A percentile compares a stretch with the other conserved stretches of the same genome.
phyloP scores from a whole-genome alignment of 2,113 vertebrate genomes.

The Calidris pugnax region DNA sequence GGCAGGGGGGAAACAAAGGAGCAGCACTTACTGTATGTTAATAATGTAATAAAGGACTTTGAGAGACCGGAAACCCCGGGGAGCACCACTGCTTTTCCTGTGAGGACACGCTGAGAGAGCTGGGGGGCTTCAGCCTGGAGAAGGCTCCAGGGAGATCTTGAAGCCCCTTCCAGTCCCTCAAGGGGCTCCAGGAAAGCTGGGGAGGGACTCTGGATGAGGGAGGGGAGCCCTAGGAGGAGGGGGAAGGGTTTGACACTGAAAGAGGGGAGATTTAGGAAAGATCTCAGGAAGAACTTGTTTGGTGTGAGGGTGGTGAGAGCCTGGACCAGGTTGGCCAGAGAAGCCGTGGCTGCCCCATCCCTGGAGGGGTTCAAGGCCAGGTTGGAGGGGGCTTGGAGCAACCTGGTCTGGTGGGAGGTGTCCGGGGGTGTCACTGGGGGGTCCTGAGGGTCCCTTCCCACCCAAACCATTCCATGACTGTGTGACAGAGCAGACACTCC shows the following conservation, averaged over 20 bases:
- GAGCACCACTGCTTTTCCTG: background rate
- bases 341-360: too few relatives aligned
- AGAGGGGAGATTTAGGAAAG: too few relatives aligned
- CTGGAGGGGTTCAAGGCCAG: too few relatives aligned
- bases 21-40: background rate
- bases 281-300: too few relatives aligned
- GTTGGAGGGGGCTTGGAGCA: background rate
- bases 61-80: background rate
- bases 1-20: background rate
- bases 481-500: background rate
- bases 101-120: background rate
- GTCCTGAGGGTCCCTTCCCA: background rate
- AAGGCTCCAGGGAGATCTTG: background rate
- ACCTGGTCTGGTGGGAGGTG: background rate
- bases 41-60: rapidly evolving
- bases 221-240: too few relatives aligned
- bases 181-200: too few relatives aligned
- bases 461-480: background rate
- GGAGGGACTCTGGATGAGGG: too few relatives aligned
- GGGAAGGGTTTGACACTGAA: too few relatives aligned
- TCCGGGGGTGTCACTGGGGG: background rate
- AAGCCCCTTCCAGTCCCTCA: background rate
- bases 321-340: too few relatives aligned
- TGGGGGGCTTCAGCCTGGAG: background rate
- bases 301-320: too few relatives aligned